Base-by-base conservation (phyloP, 30 jellyfish, hydroid and myxozoan species). In the Chironex yamaguchii region DNA sequence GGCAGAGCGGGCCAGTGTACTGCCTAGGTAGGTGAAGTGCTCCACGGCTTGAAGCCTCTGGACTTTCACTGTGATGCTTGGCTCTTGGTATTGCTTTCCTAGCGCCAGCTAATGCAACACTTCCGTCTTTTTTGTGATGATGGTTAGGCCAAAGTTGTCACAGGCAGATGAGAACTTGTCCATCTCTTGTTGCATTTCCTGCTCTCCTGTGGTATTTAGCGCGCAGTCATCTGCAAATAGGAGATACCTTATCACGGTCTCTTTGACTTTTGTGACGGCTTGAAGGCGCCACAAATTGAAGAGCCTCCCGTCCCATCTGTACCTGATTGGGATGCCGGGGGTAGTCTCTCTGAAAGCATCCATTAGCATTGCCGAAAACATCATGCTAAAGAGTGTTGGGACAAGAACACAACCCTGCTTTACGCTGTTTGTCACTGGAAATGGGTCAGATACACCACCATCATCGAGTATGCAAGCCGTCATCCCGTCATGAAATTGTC, bases 331-430 rank as follows among this genome's bases (percentile, higher is more conserved):
- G 53, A n/a, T 32, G 20, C 87, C 79, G 49, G 28, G 29, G 2
- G 49, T 26, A 25, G 22, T 22, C 12, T 30, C 65, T 3, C 53
- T 49, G 48, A 74, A 74, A 22, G 79, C 62, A 51, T 74, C 20
- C 50, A 29, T 74, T 27, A 74, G 23, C 22, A 36, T n/a, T 17
- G 24, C 24, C 28, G 79, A 48, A 49, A 72, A 74, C 49, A 20
- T 42, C 53, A 74, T 36, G 78, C 30, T 49, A 52, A 74, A 74
- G 31, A 74, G 79, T 22, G 23, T 53, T 3, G 87, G 79, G 3
- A 71, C 87, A 4, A 49, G 51, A 14, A 29, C 87, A 52, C 87
- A 36, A 17, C 53, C 87, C 31, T 74, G 53, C 53, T 74, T 74
- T 29, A 74, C 79, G 20, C 79, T 74, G 29, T 49, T 74, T 2